phyloP scores from a whole-genome alignment of 2,888 invertebrate species.

The Chelonus formosanus region DNA sequence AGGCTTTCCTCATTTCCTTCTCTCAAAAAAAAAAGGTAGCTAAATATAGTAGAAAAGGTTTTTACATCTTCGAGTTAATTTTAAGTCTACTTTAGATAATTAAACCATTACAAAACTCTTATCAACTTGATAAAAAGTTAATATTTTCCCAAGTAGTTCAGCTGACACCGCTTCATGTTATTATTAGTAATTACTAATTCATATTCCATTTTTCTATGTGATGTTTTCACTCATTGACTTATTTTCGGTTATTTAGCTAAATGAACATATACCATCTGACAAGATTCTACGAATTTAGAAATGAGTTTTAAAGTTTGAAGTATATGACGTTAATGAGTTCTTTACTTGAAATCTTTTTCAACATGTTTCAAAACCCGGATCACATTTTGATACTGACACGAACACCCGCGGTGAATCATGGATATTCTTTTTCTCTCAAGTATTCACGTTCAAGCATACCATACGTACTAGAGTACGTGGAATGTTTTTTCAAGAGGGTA shows the following conservation, averaged over 20 bases:
- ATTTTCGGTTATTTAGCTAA: conserved; percentile 4
- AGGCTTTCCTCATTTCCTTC: too few relatives aligned
- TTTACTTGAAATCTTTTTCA: conserved; percentile 34
- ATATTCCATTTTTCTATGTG: neutral
- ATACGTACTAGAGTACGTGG: too few relatives aligned
- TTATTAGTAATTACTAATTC: neutral
- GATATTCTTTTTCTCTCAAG: neutral
- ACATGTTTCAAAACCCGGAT: conserved; percentile 28
- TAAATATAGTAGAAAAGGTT: too few relatives aligned
- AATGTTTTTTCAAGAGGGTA: too few relatives aligned
- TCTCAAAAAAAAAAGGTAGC: too few relatives aligned
- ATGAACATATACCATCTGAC: conserved; percentile 35
- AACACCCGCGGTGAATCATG: conserved; percentile 29
- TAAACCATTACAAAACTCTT: too few relatives aligned
- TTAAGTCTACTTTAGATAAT: too few relatives aligned
- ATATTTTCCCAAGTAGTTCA: too few relatives aligned
- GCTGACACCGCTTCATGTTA: too few relatives aligned
- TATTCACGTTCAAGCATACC: too few relatives aligned
- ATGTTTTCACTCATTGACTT: conserved; percentile 29
- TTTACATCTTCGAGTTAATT: too few relatives aligned
- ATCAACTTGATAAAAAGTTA: too few relatives aligned
- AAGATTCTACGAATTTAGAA: conserved; percentile 44
- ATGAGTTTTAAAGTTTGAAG: conserved; percentile 29
- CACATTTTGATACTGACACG: conserved; percentile 37
- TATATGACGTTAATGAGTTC: conserved; percentile 29